phyloP scores from a whole-genome alignment of 2,888 invertebrate genomes.

The Nycteola revayana region DNA sequence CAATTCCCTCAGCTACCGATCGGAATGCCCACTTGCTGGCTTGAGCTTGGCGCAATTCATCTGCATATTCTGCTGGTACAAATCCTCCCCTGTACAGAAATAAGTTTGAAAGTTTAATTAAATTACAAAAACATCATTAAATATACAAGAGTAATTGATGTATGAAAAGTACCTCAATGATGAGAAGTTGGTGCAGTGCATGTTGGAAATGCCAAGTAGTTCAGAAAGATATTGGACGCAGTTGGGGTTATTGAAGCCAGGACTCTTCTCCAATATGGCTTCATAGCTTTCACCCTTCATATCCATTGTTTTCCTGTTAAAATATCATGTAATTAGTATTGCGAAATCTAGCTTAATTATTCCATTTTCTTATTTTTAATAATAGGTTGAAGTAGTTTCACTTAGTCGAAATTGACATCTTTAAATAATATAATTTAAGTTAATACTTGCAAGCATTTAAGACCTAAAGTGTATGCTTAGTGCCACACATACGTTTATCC shows the following conservation, averaged over 20 bases:
- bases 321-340: constrained; percentile 39
- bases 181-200: constrained; percentile 86
- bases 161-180: constrained; percentile 83
- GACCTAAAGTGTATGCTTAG: constrained; percentile 52
- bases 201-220: constrained; percentile 86
- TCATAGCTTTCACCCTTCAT: constrained; percentile 91
- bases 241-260: constrained; percentile 95
- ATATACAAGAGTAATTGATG: too few relatives aligned
- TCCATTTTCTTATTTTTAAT: constrained; percentile 42
- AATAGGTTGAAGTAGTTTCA: constrained; percentile 49
- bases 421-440: constrained; percentile 47
- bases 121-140: too few relatives aligned
- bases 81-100: constrained; percentile 84
- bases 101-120: too few relatives aligned
- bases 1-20: constrained; percentile 97
- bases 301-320: constrained; percentile 88
- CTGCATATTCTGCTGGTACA: constrained; percentile 90
- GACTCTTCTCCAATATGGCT: constrained; percentile 90
- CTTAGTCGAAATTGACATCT: constrained; percentile 40
- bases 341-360: constrained; percentile 32
- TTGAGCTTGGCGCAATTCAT: constrained; percentile 93
- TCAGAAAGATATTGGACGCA: constrained; percentile 91
- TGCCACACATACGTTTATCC: constrained; percentile 74
- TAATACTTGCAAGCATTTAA: constrained; percentile 46
- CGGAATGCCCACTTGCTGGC: constrained; percentile 97